These are phyloP conservation scores for Apamea anceps DNA, from an alignment of 2,888 invertebrate species.

Conservation along the genomic window DNA sequence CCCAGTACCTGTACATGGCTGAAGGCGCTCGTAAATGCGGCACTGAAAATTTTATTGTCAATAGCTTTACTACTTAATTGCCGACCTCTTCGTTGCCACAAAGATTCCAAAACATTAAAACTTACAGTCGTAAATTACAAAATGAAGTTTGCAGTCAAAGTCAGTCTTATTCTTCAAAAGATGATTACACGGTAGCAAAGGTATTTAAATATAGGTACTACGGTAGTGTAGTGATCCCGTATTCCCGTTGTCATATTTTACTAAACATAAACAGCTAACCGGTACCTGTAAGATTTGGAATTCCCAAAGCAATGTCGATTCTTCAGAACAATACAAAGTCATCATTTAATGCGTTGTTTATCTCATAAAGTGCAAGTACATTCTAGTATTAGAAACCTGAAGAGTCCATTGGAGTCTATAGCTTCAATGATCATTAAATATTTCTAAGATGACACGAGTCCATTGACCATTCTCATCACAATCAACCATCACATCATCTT, in stretches of 20 bases:
- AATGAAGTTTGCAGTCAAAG: constrained; percentile 30
- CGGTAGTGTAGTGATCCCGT: neutral
- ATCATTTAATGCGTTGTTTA: constrained; percentile 3
- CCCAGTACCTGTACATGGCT: constrained; percentile 28
- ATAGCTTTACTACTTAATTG: constrained; percentile 43
- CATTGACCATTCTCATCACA: constrained; percentile 33
- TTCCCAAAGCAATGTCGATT: constrained; percentile 7
- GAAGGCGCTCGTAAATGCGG: constrained; percentile 59
- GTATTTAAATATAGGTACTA: neutral
- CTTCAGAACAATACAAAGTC: constrained; percentile 16
- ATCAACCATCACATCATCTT: too few relatives aligned
- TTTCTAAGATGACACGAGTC: constrained; percentile 11
- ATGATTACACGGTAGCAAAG: neutral
- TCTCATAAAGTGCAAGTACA: constrained; percentile 6
- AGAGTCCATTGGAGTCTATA: neutral
- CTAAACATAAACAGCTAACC: neutral
- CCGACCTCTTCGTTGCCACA: constrained; percentile 37
- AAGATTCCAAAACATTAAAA: constrained; percentile 43
- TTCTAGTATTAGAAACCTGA: neutral
- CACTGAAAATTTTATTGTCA: constrained; percentile 63
- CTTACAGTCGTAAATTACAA: constrained; percentile 42
- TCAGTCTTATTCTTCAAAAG: neutral
- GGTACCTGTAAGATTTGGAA: neutral
- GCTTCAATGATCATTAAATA: constrained; percentile 11
- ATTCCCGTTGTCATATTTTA: constrained; percentile 1